Evolutionary conservation across 2,797 vertebrate species (phyloP).

Genomic region (Eidolon dupreanum): DNA sequence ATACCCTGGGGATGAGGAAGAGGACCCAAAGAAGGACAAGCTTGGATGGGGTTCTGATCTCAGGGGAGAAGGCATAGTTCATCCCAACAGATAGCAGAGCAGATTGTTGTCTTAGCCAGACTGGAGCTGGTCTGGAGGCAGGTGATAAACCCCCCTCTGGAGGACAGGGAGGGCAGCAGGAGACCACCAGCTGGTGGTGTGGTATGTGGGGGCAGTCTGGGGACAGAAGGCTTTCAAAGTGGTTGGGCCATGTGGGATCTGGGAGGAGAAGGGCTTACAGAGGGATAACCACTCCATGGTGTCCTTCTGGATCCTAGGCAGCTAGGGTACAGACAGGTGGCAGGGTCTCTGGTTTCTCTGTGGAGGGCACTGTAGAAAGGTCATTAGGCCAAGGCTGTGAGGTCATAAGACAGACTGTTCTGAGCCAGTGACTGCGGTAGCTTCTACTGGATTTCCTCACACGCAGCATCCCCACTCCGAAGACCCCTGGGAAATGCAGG

Average conservation of each 20-base stretch:
- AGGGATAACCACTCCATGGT: background rate
- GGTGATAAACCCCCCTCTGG: background rate
- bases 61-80: background rate
- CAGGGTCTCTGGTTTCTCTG: background rate
- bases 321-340: background rate
- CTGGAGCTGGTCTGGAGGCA: background rate
- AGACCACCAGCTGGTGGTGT: background rate
- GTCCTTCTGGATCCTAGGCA: background rate
- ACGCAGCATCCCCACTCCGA: background rate
- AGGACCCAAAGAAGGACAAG: background rate
- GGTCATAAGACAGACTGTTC: background rate
- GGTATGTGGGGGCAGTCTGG: background rate
- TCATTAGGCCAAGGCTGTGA: background rate
- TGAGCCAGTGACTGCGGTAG: background rate
- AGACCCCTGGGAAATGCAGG: background rate
- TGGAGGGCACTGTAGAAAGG: background rate
- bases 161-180: background rate
- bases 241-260: background rate
- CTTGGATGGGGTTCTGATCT: background rate
- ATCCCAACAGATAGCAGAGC: background rate
- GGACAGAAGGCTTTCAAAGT: background rate
- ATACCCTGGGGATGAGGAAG: background rate
- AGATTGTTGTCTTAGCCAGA: background rate
- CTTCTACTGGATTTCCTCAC: background rate
- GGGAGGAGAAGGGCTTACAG: background rate